Evolutionary conservation across 2,888 invertebrate genomes (phyloP), one percentile per base, ranked within the genome.

Genomic region (Argynnis bischoffii): DNA sequence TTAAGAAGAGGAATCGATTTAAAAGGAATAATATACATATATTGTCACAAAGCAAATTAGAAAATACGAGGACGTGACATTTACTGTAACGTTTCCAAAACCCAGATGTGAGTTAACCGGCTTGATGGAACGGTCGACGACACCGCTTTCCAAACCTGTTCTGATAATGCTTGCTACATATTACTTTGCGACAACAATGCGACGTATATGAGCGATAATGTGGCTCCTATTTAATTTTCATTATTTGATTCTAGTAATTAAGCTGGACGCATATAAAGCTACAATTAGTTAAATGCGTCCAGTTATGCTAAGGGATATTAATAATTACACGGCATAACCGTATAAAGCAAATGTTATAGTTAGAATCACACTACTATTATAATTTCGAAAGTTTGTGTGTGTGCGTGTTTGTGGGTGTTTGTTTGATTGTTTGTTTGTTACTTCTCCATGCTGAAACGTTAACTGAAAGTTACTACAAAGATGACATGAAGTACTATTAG

Each of bases 141-240:
- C 87, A 86, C 81, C 83, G 84, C 90, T 90, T 90, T 90, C 89
- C 83, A 89, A 90, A 89, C 90, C 82, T 76, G 90, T 89, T 87
- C 81, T 56, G 71, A 72, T 72, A 74, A 74, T 67, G 70, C 71
- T 67, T 69, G 72, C 64, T 70, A 73, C 68, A 71, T 71, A 71
- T 77, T 72, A 72, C 67, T 71, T 64, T 48, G 68, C 59, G 66
- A 69, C 69, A 69, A 56, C 68, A 70, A 67, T 55, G 53, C 50
- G 54, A 70, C 69, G 64, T 55, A 63, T 66, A 60, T 18, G 48
- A 59, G 46, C 31, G 66, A 66, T 61, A 60, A 66, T 55, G 35
- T n/a, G 13, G n/a, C 61, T n/a, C 21, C 61, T 51, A 16, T 50
- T 41, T 61, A 61, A 61, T 61, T 61, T 50, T n/a, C 48, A 48